Conservation (phyloP, 2,888 invertebrate genomes). For the Nipponacmea schrenckii region DNA sequence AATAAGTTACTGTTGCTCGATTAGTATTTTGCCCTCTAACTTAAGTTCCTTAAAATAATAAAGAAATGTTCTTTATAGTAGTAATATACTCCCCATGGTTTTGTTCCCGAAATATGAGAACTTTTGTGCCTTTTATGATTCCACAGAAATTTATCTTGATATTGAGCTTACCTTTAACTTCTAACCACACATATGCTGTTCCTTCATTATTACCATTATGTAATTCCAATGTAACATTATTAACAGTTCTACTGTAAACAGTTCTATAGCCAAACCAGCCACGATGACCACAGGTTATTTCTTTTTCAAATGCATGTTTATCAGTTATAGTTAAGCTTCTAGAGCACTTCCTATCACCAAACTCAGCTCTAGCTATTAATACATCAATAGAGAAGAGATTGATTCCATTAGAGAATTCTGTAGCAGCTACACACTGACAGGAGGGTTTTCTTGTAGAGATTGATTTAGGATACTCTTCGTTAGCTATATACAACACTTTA, state of each 20-base stretch:
- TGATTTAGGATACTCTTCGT: slow-evolving; percentile 49
- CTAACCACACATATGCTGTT: slow-evolving; percentile 53
- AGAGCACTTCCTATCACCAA: slow-evolving; percentile 37
- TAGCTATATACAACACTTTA: slow-evolving; percentile 49
- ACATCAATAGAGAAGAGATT: slow-evolving; percentile 44
- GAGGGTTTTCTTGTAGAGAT: slow-evolving; percentile 37
- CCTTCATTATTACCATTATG: slow-evolving; percentile 40
- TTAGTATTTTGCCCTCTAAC: too few relatives aligned
- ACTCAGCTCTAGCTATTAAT: slow-evolving; percentile 31
- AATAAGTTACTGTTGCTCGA: too few relatives aligned
- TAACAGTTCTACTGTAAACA: slow-evolving; percentile 48
- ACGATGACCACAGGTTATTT: slow-evolving; percentile 49
- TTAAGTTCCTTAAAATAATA: too few relatives aligned
- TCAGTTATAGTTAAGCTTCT: slow-evolving; percentile 47
- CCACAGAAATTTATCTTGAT: too few relatives aligned
- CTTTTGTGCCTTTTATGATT: too few relatives aligned
- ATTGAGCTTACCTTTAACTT: slow-evolving; percentile 45
- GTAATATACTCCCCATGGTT: too few relatives aligned
- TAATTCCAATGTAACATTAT: slow-evolving; percentile 50
- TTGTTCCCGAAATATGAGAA: too few relatives aligned
- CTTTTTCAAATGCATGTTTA: slow-evolving; percentile 32
- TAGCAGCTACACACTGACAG: slow-evolving; percentile 52
- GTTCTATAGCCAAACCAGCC: slow-evolving; percentile 53
- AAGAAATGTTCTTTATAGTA: too few relatives aligned
- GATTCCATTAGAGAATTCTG: slow-evolving; percentile 42